phyloP scores from a whole-genome alignment of 1,140 invertebrate species.

The Sweltsa coloradensis region DNA sequence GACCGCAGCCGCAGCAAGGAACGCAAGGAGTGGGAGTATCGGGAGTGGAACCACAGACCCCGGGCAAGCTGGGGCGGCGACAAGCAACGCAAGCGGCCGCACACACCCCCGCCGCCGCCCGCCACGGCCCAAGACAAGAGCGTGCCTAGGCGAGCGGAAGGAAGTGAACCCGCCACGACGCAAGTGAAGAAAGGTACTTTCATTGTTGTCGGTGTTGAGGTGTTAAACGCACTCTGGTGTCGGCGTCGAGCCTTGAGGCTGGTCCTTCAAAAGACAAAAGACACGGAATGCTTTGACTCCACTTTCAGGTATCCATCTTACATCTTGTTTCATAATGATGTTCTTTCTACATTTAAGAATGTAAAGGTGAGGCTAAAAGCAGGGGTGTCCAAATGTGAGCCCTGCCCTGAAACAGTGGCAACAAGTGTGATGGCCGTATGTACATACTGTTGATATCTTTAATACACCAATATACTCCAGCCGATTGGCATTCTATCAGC shows the following conservation, averaged over 20 bases:
- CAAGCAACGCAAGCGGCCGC: conserved; percentile 10
- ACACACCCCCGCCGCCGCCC: conserved; percentile 14
- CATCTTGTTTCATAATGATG: no score
- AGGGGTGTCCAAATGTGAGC: no score
- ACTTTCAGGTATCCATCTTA: not conserved
- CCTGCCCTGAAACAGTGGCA: no score
- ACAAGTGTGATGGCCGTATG: no score
- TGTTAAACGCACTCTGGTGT: conserved; percentile 7
- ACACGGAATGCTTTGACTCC: not conserved
- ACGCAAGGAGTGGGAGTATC: not conserved
- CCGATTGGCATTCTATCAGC: no score
- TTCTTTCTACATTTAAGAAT: no score
- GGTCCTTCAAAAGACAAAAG: conserved; percentile 4
- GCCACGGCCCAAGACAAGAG: not conserved
- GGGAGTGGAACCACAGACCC: conserved; percentile 1
- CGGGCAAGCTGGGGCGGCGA: not conserved
- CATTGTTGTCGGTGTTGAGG: conserved; percentile 16
- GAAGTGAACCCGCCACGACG: conserved; percentile 9
- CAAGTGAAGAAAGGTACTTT: conserved; percentile 18
- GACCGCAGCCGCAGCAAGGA: not conserved
- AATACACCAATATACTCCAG: no score
- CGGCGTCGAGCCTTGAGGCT: not conserved
- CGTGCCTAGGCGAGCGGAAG: conserved; percentile 6
- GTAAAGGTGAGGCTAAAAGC: no score
- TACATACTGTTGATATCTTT: no score